These are phyloP conservation scores for Baccha elongata DNA, from an alignment of 2,888 invertebrate genomes.

Conservation along the genomic window DNA sequence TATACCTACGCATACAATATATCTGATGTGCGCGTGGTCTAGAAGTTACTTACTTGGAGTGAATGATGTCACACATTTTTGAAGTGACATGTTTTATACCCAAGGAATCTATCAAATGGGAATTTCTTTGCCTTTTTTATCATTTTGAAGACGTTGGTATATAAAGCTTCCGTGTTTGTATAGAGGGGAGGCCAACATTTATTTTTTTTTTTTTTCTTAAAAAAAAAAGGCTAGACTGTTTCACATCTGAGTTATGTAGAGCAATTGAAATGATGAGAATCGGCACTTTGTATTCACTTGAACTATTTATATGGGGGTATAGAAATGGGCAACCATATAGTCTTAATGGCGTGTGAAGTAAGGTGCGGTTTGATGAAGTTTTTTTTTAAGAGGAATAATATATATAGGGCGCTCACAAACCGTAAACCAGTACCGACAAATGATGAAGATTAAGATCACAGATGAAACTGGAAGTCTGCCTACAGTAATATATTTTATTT, in stretches of 20 bases:
- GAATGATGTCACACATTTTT: constrained; percentile 36
- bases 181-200: constrained; percentile 25
- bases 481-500: not conserved
- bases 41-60: constrained; percentile 18
- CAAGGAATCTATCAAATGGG: constrained; percentile 39
- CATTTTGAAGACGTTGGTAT: not conserved
- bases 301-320: too few species aligned
- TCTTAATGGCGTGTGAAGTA: constrained; percentile 41
- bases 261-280: constrained; percentile 43
- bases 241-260: constrained; percentile 32
- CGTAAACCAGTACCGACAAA: constrained; percentile 1
- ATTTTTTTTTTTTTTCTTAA: too few species aligned
- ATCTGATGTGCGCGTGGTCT: not conserved
- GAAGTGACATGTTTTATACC: constrained; percentile 57
- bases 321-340: not conserved
- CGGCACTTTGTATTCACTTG: constrained; percentile 33
- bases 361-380: constrained; percentile 1
- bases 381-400: not conserved
- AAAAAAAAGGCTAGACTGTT: not conserved
- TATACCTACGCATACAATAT: not conserved
- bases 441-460: constrained; percentile 32
- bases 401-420: not conserved
- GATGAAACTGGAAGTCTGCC: not conserved
- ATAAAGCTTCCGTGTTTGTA: constrained; percentile 38
- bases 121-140: not conserved